Evolutionary conservation across 1,140 invertebrate genomes (phyloP), one percentile per base, ranked within the genome.

Genomic region (Drosophila auraria): DNA sequence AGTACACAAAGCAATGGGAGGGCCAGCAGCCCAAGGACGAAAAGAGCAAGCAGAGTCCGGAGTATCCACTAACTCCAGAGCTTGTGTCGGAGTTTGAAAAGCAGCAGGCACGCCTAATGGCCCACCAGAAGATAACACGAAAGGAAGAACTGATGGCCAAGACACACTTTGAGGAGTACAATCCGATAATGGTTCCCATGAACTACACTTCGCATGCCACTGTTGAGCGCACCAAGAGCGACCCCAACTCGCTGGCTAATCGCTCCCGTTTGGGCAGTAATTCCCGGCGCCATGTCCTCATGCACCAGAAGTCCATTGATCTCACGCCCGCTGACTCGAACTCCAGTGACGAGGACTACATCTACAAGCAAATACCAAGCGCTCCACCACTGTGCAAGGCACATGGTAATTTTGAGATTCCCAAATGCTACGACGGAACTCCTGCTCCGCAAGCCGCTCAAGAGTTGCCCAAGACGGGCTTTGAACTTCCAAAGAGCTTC

Each of bases 251-350:
- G 40, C 93, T 95, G 58, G 95, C 96, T 0, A 95, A 95, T 78
- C 94, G 96, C 54, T 95, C 95, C 59, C 94, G 96, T 49, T 93
- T 96, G 68, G 96, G 95, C 62, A 96, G 96, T 25, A 96, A 95
- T 83, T 96, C 95, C 11, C 94, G 96, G 33, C 94, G 96, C 3
- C 95, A 96, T 87, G 95, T 96, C 42, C 92, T 97, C n/a, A 97
- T 96, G 94, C 97, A 97, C 92, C 97, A 97, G 80, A 97, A 97
- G 89, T 97, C 96, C 0, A 97, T 97, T 70, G 97, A 97, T 87
- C 93, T 97, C 7, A 97, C 97, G 11, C 96, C 96, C 1, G 96
- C 96, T 0, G 96, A 97, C 92, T 87, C 83, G 0, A 96, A 97
- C 92, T 87, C 83, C 1, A 96, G 96, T 33, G 96, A 97, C 82